Evolutionary conservation across 2,113 vertebrate species (phyloP).

Genomic region (Hippocampus guttulatus): DNA sequence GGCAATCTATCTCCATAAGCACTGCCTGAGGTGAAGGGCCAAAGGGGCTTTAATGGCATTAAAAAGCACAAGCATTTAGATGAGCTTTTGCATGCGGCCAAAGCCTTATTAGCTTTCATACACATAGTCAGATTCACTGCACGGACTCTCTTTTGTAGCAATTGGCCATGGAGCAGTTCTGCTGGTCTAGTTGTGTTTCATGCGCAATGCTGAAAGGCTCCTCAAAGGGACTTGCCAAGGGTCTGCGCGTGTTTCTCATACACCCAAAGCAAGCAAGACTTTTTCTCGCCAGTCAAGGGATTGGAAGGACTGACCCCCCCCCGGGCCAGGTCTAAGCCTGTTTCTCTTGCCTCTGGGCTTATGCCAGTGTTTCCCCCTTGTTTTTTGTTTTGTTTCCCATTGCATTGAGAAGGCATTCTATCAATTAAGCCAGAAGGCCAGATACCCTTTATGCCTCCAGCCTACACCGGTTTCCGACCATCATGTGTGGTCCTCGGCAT

Average conservation of each 20-base stretch:
- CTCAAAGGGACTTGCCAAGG: constrained; percentile 47
- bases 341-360: constrained; percentile 37
- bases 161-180: constrained; percentile 26
- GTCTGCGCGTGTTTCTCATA: constrained; percentile 26
- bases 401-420: constrained; percentile 41
- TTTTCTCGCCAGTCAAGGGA: constrained; percentile 26
- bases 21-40: background rate
- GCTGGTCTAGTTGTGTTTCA: constrained; percentile 27
- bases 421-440: constrained; percentile 54
- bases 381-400: constrained; percentile 8
- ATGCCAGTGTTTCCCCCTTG: constrained; percentile 8
- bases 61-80: constrained; percentile 11
- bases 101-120: constrained; percentile 3
- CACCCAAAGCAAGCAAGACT: constrained; percentile 11
- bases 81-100: constrained; percentile 1
- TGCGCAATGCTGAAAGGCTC: constrained; percentile 49
- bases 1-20: constrained; percentile 11
- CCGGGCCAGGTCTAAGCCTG: constrained; percentile 14
- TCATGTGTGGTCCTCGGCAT: constrained; percentile 57
- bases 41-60: background rate
- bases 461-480: constrained; percentile 25
- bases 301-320: constrained; percentile 21
- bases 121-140: constrained; percentile 21
- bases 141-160: constrained; percentile 2
- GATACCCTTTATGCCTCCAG: constrained; percentile 64